Evolutionary conservation across 2,888 invertebrate genomes (phyloP), one percentile per base, ranked within the genome.

Genomic region (Drosophila testacea): DNA sequence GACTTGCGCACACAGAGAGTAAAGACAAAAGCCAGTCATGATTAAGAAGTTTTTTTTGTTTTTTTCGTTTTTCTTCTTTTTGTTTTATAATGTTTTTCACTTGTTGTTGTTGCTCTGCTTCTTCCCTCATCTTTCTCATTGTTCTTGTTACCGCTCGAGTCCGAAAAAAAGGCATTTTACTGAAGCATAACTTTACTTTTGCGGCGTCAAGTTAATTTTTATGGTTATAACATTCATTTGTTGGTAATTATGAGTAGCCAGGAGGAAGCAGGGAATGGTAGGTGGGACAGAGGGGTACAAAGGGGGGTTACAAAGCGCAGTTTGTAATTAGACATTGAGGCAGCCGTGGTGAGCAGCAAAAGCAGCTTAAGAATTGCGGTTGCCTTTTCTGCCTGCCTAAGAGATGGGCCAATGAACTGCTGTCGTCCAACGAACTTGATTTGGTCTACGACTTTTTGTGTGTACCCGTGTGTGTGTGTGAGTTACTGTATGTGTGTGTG

Each of bases 141-240:
- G 73, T 73, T 69, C 62, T 69, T 63, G 62, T 22, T 47, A 48
- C 46, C 61, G 66, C 63, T 1, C 59, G 38, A 48, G 56, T 62
- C 71, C 65, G 44, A 77, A 83, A 82, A 82, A 81, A 72, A 67
- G 70, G 79, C 79, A 80, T 86, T 82, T 86, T 77, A 86, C 86
- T 83, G 82, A 86, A 86, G 86, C 84, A 83, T 76, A 86, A 84
- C 83, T 83, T 79, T 42, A 84, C 82, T 83, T 79, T 41, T 60
- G 85, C 81, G 74, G 79, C 77, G 74, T 80, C 73, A 82, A 83
- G 80, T 82, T 75, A 79, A 83, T 83, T 86, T 84, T 85, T 85
- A 83, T 86, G 85, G 72, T 70, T 85, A 77, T 79, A 86, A 84
- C 86, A 81, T 84, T 83, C 86, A 86, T 85, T 85, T 86, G 86